Percentiles rank a stretch among this genome's conserved stretches.
phyloP scores from a whole-genome alignment of 2,888 invertebrate species.

The Sphaeridia pumilis region DNA sequence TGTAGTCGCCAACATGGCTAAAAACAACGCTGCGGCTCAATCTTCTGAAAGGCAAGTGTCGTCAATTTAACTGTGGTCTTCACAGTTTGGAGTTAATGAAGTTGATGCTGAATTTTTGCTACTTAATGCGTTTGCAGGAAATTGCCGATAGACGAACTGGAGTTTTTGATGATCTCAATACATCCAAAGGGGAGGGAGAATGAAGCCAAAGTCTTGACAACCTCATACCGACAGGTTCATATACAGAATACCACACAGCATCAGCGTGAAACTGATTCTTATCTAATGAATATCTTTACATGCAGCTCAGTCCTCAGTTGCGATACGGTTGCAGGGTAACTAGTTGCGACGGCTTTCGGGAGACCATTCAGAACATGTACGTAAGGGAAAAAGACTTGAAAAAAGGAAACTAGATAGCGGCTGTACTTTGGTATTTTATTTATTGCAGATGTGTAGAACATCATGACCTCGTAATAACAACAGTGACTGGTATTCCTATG shows the following conservation, averaged over 20 bases:
- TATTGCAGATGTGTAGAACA: slow-evolving; percentile 46
- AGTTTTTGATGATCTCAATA: slow-evolving; percentile 78
- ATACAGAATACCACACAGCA: neutral
- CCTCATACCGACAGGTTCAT: slow-evolving; percentile 40
- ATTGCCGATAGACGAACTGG: slow-evolving; percentile 71
- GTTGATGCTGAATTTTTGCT: neutral
- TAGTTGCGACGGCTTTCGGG: neutral
- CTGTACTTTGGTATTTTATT: slow-evolving; percentile 3
- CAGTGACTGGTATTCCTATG: slow-evolving; percentile 98
- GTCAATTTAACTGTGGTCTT: neutral
- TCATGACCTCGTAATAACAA: slow-evolving; percentile 85
- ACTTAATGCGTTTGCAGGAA: slow-evolving; percentile 42
- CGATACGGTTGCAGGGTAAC: neutral
- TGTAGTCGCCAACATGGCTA: slow-evolving; percentile 64
- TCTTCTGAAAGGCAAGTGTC: slow-evolving; percentile 28
- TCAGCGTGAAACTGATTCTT: too few species aligned
- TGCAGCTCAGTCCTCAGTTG: neutral
- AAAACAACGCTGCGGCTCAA: slow-evolving; percentile 62
- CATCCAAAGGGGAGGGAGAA: slow-evolving; percentile 64
- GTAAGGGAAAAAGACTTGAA: neutral
- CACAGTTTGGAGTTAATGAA: neutral
- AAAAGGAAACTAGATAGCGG: slow-evolving; percentile 6
- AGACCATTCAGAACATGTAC: slow-evolving; percentile 5
- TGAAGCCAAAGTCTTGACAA: slow-evolving; percentile 57
- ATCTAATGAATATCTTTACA: neutral